Percentiles rank a stretch among this genome's conserved stretches.
Evolutionary conservation across 1,140 invertebrate species (phyloP).

Genomic region (Mylabris phalerata): DNA sequence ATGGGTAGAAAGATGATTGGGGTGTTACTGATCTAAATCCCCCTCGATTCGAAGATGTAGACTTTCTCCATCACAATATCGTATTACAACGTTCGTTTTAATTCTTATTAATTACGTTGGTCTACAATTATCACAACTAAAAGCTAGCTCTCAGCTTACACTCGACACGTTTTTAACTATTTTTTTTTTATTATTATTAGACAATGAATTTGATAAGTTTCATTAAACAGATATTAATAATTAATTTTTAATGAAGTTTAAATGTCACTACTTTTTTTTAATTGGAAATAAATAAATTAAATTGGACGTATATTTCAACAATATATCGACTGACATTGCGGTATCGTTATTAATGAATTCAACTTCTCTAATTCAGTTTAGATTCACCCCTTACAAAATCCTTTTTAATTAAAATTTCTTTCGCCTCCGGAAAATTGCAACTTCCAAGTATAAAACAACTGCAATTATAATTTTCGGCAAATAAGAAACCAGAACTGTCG

Average conservation of each 20-base stretch:
- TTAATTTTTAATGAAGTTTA: no score
- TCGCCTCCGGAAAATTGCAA: conserved; percentile 5
- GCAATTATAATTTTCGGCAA: conserved; percentile 12
- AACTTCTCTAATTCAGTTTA: conserved; percentile 14
- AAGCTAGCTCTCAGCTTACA: no score
- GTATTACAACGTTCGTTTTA: conserved; percentile 13
- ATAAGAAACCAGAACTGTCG: conserved; percentile 11
- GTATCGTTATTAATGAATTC: conserved; percentile 12
- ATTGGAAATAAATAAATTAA: no score
- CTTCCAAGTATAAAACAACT: conserved; percentile 9
- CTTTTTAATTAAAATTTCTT: conserved; percentile 17
- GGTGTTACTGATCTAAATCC: conserved; percentile 9
- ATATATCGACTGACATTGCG: conserved; percentile 10
- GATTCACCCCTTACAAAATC: conserved; percentile 11
- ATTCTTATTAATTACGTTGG: conserved; percentile 17
- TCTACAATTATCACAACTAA: conserved; percentile 6
- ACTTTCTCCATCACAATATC: conserved; percentile 13
- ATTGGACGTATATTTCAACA: no score
- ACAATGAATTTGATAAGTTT: no score
- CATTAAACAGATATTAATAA: no score
- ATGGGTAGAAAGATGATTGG: neutral
- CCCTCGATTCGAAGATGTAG: neutral
- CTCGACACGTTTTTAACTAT: no score
- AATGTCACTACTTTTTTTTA: no score
- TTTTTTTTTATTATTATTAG: no score